Evolutionary conservation across 2,113 vertebrate species (phyloP).

Genomic region (Hemichromis elongatus): DNA sequence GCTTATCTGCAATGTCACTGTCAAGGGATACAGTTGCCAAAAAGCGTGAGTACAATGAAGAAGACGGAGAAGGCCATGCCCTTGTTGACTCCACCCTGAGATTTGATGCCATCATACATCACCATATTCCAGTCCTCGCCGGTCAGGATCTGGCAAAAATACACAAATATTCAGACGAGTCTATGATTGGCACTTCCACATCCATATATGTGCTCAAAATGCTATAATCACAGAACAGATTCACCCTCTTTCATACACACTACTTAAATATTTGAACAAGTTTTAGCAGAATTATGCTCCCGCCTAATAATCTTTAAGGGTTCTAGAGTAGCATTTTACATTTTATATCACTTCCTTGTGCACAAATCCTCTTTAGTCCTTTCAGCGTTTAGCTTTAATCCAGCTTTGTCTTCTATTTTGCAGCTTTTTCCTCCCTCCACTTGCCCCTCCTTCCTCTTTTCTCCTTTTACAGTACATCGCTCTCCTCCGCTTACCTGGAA

Average conservation of each 20-base stretch:
- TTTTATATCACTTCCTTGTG: not conserved
- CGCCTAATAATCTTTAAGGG: not conserved
- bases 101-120: conserved; percentile 93
- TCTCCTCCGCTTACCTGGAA: conserved; percentile 82
- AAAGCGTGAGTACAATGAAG: conserved; percentile 95
- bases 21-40: conserved; percentile 91
- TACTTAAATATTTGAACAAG: not conserved
- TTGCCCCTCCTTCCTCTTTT: not conserved
- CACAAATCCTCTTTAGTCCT: conserved; percentile 2
- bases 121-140: conserved; percentile 95
- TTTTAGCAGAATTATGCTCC: not conserved
- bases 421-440: not conserved
- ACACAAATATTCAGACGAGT: not conserved
- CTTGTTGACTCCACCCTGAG: conserved; percentile 91
- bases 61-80: conserved; percentile 96
- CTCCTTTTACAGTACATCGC: not conserved
- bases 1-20: not conserved
- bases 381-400: not conserved
- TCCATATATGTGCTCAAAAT: not conserved
- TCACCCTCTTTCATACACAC: not conserved
- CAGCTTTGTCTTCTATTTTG: not conserved
- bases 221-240: not conserved
- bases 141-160: conserved; percentile 77
- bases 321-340: not conserved
- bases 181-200: not conserved